Evolutionary conservation across 2,888 invertebrate genomes (phyloP).

Genomic region (Spicauda simplicius): DNA sequence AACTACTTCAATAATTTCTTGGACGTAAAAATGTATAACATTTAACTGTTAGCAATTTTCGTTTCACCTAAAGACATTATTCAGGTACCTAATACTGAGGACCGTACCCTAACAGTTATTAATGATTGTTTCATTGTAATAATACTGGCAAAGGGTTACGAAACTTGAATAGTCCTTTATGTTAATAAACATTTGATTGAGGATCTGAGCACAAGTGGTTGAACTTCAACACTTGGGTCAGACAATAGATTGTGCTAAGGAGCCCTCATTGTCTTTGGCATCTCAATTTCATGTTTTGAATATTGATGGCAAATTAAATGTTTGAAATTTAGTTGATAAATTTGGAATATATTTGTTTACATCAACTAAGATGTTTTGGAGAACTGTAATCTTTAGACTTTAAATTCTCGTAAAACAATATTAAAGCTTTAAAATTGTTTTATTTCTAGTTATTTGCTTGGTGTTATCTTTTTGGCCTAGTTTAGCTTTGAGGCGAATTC

Average conservation of each 20-base stretch:
- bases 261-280: constrained; percentile 17
- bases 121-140: constrained; percentile 6
- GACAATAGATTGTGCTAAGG: constrained; percentile 28
- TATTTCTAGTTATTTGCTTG: too few relatives aligned
- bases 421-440: too few relatives aligned
- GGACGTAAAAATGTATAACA: not conserved
- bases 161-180: constrained; percentile 15
- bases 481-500: too few relatives aligned
- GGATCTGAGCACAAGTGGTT: constrained; percentile 19
- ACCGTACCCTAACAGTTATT: not conserved
- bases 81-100: not conserved
- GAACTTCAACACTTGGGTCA: constrained; percentile 19
- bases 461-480: too few relatives aligned
- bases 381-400: too few relatives aligned
- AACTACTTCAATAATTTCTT: too few relatives aligned
- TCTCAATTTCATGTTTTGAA: constrained; percentile 17
- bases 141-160: constrained; percentile 1
- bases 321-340: not conserved
- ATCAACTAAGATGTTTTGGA: too few relatives aligned
- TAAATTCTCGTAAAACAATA: too few relatives aligned
- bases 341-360: too few relatives aligned
- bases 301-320: constrained; percentile 4
- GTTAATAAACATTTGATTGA: constrained; percentile 27
- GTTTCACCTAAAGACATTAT: not conserved
- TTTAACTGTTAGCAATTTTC: not conserved